phyloP scores from a whole-genome alignment of 2,113 vertebrate species.

The Nanorana parkeri region DNA sequence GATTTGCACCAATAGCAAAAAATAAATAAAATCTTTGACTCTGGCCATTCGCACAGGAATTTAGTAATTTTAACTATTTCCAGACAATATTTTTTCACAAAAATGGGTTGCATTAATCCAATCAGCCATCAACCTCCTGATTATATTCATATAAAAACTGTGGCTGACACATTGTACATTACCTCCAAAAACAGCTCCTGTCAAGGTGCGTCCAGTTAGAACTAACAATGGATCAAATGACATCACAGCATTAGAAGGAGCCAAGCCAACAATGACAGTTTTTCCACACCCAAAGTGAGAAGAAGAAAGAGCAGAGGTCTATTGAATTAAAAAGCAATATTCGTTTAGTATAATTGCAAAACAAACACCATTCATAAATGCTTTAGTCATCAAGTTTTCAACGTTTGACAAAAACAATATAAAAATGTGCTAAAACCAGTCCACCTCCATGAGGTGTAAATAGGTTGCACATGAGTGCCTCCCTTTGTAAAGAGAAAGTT shows the following conservation, averaged over 20 bases:
- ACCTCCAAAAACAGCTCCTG: slow-evolving; percentile 84
- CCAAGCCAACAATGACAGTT: slow-evolving; percentile 76
- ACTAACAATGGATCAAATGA: slow-evolving; percentile 70
- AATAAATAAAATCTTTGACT: no score
- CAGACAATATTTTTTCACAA: no score
- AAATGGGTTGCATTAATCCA: no score
- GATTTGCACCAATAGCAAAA: no score
- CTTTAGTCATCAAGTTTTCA: not conserved
- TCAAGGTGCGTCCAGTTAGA: slow-evolving; percentile 78
- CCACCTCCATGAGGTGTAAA: no score
- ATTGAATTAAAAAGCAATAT: slow-evolving; percentile 11
- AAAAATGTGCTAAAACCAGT: no score
- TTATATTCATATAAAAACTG: no score
- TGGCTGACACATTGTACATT: slow-evolving; percentile 21
- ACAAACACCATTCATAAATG: not conserved
- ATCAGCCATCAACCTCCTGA: no score
- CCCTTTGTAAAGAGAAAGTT: no score
- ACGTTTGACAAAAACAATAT: not conserved
- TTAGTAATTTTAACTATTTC: no score
- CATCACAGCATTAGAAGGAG: slow-evolving; percentile 71
- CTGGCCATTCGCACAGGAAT: no score
- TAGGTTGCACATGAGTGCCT: no score
- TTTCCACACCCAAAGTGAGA: slow-evolving; percentile 71
- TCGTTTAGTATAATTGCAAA: not conserved
- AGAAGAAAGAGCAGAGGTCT: slow-evolving; percentile 78